Base-by-base conservation (phyloP, 2,113 vertebrate species). In the Xenopus borealis region DNA sequence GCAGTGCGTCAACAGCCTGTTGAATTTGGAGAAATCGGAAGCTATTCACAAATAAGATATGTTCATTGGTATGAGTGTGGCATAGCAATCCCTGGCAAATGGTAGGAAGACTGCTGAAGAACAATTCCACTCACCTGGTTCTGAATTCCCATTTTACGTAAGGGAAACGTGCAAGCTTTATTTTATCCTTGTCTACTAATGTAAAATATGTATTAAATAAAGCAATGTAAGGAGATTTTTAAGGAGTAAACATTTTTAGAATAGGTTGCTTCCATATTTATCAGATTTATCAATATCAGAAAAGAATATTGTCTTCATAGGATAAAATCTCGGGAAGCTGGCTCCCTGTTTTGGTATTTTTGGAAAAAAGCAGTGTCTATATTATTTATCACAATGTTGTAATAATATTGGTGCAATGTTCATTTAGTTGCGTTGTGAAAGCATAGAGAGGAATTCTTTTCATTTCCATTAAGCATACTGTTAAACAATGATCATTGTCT, bases 41-140 rank as follows among this genome's bases (percentile, higher is more conserved):
- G 95, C 23, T 91, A 91, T 68, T 93, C 96, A 0, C 94, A 93
- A 4, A 88, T 93, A 55, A 96, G 93, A 76, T 98, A 99, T 0
- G 96, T 96, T 4, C 91, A 93, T 57, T 99, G 97, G 97, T 99
- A 98, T 6, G 97, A 99, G 86, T 98, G 97, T 7, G 97, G 97
- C 62, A 95, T 92, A 0, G 92, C 96, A 7, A 98, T 99, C 72
- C 97, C 97, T 30, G 97, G 97, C 57, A 97, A 97, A 80, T 99
- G 97, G 97, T 98, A 95, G 88, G 72, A 64, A 52, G n/a, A 50
- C 1, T 0, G 27, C 63, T 74, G 66, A 13, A 18, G 52, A 53
- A 83, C 72, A 13, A 62, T 57, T 59, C 71, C 17, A 18, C 72
- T 82, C 55, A 71, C 79, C 70, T 50, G 40, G 59, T 17, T 13